Conservation (phyloP, 1,140 invertebrate genomes). For the Orchestia grillus region DNA sequence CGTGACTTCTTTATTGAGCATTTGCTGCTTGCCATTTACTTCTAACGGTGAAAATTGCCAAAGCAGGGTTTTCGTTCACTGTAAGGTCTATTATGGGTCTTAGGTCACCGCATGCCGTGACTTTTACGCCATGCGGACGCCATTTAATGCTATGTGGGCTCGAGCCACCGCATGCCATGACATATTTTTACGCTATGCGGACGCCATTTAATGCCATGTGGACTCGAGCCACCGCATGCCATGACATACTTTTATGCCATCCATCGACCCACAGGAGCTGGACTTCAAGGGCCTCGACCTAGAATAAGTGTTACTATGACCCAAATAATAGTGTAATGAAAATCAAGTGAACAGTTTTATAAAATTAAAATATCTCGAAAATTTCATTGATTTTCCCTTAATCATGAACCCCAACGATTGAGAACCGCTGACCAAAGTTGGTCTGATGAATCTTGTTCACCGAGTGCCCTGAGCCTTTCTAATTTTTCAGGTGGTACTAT, state of each 20-base stretch:
- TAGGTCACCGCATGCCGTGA: too few relatives aligned
- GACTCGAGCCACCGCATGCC: background rate
- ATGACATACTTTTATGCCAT: background rate
- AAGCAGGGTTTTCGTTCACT: too few relatives aligned
- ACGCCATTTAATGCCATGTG: too few relatives aligned
- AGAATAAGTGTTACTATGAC: background rate
- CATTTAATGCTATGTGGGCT: too few relatives aligned
- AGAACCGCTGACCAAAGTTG: background rate
- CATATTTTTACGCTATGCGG: too few relatives aligned
- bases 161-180: too few relatives aligned
- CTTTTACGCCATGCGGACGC: too few relatives aligned
- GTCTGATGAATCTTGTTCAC: background rate
- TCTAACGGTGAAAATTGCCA: too few relatives aligned
- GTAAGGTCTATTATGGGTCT: too few relatives aligned
- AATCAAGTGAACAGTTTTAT: too few relatives aligned
- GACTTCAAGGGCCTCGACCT: background rate
- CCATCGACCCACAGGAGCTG: background rate
- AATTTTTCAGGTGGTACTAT: background rate
- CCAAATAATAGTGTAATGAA: background rate
- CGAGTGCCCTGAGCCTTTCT: background rate
- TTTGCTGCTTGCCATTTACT: too few relatives aligned
- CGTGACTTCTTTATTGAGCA: too few relatives aligned
- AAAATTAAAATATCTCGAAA: background rate
- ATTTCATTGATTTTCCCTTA: background rate
- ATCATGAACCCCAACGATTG: background rate